A percentile compares a stretch with the other conserved stretches of the same genome.
Evolutionary conservation across 30 jellyfish, hydroid and myxozoan species (phyloP).

Genomic region (Aurelia coerulea): DNA sequence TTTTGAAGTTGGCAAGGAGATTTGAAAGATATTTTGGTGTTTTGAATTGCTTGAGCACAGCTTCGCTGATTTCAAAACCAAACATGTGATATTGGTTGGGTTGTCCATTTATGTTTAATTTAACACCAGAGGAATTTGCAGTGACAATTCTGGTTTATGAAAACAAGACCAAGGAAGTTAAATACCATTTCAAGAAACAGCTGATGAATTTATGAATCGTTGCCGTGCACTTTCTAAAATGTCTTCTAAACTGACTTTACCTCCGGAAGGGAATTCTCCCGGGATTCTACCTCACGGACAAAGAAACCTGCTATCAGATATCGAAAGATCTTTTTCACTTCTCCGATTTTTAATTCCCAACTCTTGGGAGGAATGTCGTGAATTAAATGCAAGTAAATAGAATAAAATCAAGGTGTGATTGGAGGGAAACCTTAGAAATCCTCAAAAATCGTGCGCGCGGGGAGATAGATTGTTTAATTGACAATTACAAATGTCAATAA

Average conservation of each 20-base stretch:
- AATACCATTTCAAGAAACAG: neutral
- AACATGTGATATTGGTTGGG: neutral
- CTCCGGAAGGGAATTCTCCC: neutral
- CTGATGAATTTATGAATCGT: neutral
- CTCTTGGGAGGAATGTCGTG: too few species aligned
- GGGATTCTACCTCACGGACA: too few species aligned
- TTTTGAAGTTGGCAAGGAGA: neutral
- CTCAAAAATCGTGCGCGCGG: too few species aligned
- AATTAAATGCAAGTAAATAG: too few species aligned
- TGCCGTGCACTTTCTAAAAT: neutral
- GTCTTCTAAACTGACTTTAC: too few species aligned
- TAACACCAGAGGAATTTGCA: neutral
- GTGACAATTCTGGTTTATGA: neutral
- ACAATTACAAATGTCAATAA: conserved; percentile 14
- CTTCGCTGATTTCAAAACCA: neutral
- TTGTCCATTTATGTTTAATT: neutral
- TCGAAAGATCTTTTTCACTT: too few species aligned
- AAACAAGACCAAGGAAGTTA: neutral
- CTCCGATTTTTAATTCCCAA: too few species aligned
- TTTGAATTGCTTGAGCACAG: neutral
- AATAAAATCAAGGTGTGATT: too few species aligned
- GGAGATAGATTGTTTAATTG: too few species aligned
- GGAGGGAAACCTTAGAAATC: too few species aligned
- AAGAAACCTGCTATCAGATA: too few species aligned
- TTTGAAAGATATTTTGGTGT: too few species aligned